phyloP scores from a whole-genome alignment of 64 coral and sea anemone genomes.

The Montipora efflorescens region DNA sequence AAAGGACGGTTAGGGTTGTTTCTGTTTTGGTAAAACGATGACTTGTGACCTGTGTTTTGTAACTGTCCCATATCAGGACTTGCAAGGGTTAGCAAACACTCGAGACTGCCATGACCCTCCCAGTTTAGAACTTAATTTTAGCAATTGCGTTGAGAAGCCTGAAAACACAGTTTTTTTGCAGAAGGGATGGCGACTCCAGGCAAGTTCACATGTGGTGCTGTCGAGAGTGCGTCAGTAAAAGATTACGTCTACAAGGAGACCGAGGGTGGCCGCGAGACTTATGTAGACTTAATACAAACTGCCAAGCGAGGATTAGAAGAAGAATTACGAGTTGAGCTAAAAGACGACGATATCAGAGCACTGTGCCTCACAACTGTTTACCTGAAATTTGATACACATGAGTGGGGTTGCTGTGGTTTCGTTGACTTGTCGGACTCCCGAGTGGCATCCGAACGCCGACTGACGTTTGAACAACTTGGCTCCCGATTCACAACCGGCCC shows the following conservation, averaged over 20 bases:
- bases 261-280: not conserved
- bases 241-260: slow-evolving; percentile 38
- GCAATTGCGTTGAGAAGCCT: too few species aligned
- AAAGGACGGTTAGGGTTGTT: too few species aligned
- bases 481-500: slow-evolving; percentile 88
- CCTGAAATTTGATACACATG: slow-evolving; percentile 96
- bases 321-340: slow-evolving; percentile 88
- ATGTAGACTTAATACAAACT: slow-evolving; percentile 84
- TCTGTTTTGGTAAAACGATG: too few species aligned
- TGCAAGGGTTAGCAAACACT: too few species aligned
- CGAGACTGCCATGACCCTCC: too few species aligned
- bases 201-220: slow-evolving; percentile 95
- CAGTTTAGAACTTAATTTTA: too few species aligned
- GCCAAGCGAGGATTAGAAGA: slow-evolving; percentile 94
- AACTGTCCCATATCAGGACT: too few species aligned
- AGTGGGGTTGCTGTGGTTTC: slow-evolving; percentile 98
- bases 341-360: slow-evolving; percentile 72
- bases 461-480: slow-evolving; percentile 84
- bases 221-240: slow-evolving; percentile 94
- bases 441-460: slow-evolving; percentile 69
- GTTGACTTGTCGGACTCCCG: slow-evolving; percentile 93
- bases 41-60: too few species aligned
- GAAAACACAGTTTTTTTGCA: slow-evolving; percentile 21
- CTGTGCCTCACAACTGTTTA: slow-evolving; percentile 94
- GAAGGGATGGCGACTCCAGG: slow-evolving; percentile 97